phyloP scores from a whole-genome alignment of 2,797 vertebrate genomes.

The Lacerta viridis region DNA sequence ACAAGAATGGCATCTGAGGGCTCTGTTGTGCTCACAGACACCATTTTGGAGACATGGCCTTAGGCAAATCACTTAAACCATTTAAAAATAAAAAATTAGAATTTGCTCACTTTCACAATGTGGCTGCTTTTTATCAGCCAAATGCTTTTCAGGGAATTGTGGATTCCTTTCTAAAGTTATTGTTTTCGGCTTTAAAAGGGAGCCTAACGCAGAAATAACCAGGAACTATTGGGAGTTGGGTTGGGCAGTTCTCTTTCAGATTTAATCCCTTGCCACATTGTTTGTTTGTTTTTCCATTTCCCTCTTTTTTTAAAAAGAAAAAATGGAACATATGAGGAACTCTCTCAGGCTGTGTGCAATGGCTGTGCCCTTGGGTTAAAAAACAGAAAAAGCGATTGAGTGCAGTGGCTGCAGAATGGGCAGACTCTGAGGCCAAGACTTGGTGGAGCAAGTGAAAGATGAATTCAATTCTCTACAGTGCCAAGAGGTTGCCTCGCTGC shows the following conservation, averaged over 20 bases:
- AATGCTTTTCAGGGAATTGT: not conserved
- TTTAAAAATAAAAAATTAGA: no score
- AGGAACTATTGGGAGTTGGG: not conserved
- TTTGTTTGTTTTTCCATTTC: conserved; percentile 13
- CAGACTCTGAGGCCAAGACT: not conserved
- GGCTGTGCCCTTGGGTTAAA: not conserved
- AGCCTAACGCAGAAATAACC: not conserved
- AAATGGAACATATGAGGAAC: not conserved
- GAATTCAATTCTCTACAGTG: conserved; percentile 20
- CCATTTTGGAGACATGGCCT: no score
- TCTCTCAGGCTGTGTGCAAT: not conserved
- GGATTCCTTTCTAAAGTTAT: conserved; percentile 8
- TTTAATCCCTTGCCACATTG: not conserved
- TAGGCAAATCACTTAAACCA: not conserved
- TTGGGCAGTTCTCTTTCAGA: not conserved
- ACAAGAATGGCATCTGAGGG: no score
- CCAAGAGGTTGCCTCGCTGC: not conserved
- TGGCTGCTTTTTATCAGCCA: not conserved
- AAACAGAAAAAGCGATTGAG: not conserved
- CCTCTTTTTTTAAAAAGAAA: not conserved
- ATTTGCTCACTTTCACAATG: not conserved
- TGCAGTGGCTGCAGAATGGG: rapidly evolving
- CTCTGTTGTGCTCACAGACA: no score
- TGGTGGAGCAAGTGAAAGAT: not conserved
- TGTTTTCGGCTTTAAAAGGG: conserved; percentile 9